Evolutionary conservation across 2,113 vertebrate genomes (phyloP), one percentile per base, ranked within the genome.

Genomic region (Gambusia affinis): DNA sequence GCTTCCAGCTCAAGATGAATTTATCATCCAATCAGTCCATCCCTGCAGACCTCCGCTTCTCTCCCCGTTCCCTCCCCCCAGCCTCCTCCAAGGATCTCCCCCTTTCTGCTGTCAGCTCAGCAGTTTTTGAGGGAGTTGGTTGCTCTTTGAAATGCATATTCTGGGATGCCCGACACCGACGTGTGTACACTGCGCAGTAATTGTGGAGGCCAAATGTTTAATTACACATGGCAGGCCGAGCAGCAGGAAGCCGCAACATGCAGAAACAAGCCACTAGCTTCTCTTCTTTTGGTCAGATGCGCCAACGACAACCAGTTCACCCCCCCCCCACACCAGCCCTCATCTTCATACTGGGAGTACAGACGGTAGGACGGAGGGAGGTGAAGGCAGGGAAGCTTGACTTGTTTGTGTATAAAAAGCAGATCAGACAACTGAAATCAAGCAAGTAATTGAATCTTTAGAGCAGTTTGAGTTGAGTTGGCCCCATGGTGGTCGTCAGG

Each of bases 141-240:
- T 94, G 93, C 95, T 95, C 97, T 97, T 98, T 98, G 97, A 98
- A 97, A 97, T 98, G 96, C 96, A 96, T 97, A 97, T 98, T 96
- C 94, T 79, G 88, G 70, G 89, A 91, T 94, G 95, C 95, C 94
- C 94, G 94, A 95, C 95, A 94, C 95, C 96, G 96, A 95, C 95
- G 95, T 97, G 97, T 97, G 96, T 95, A 95, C 94, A 95, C 96
- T 96, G 96, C 95, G 95, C 96, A 96, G 95, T 96, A 97, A 96
- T 95, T 96, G 96, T 93, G 94, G 95, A 96, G 96, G 96, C 96
- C 96, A 97, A 98, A 98, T 97, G 97, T 97, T 98, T 98, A 98
- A 98, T 98, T 98, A 97, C 96, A 97, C 95, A 95, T 96, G 96
- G 96, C 97, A 97, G 98, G 95, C 95, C 91, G 90, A 97, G 95